Base-by-base conservation (phyloP, 1,140 invertebrate genomes). In the Euura saliciscinereae region DNA sequence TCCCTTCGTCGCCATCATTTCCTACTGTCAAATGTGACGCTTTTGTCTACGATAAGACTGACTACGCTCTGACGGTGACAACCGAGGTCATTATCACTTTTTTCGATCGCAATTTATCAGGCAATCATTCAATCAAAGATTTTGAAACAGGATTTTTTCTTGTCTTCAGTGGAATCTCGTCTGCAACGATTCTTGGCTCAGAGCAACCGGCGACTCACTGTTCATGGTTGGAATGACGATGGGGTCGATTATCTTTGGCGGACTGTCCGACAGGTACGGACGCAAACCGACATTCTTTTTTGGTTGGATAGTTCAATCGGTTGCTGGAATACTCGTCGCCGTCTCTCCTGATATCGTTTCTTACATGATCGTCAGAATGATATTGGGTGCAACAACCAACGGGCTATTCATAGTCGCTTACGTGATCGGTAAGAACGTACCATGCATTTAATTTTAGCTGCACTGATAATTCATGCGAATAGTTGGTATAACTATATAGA, bases 141-240 rank as follows among this genome's bases (percentile, higher is more conserved):
- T 28, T 28, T 28, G 28, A 28, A 28, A 28, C 28, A 28, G 28
- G 28, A 28, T 28, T 28, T 28, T 28, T 28, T 28, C 28, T 88
- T 88, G 28, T 28, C 28, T 1, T 72, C 76, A 93, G 91, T 95
- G 91, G 87, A 77, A 92, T 76, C 79, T 94, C 74, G 92, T 94
- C 4, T 95, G 94, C 84, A 87, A 89, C 10, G 84, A 85, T 44
- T 85, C 88, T 7, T 92, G 90, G 80, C 77, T 93, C 65, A 84
- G 88, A 44, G 90, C 91, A 2, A 90, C 89, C 6, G 90, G 91
- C 2, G 92, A 94, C 82, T 89, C 93, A 1, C 75, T 94, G 42
- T 94, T 93, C 79, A 94, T 95, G 92, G 79, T 92, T 64, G 94
- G 94, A 28, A 91, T 93, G 43, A 88, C 94, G 69, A 68, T 93